Conservation (phyloP, 2,888 invertebrate genomes). For the Epinotia ramella region DNA sequence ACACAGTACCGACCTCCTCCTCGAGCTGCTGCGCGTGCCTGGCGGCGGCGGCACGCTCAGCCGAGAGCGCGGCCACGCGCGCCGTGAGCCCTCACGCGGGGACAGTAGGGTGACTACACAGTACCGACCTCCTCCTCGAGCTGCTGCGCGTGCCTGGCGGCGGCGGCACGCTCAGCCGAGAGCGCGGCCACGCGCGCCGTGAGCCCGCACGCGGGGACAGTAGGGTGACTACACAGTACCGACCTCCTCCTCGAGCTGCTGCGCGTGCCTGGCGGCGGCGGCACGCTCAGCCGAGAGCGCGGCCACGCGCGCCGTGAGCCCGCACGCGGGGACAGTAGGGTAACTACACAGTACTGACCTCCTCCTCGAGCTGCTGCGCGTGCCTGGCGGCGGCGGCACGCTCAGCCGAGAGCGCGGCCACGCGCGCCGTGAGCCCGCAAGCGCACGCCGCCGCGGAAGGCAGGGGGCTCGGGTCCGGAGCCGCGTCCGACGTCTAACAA, state of each 20-base stretch:
- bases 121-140: constrained; percentile 9
- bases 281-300: neutral
- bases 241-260: constrained; percentile 6
- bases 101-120: no score
- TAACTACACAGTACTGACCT: neutral
- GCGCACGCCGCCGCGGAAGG: constrained; percentile 54
- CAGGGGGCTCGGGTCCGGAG: constrained; percentile 38
- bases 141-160: neutral
- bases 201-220: neutral
- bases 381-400: neutral
- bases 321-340: neutral
- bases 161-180: neutral
- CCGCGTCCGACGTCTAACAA: constrained; percentile 11
- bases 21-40: no score
- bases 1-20: no score
- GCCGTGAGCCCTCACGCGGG: no score
- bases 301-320: neutral
- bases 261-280: neutral
- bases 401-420: constrained; percentile 1
- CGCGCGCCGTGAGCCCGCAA: neutral
- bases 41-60: no score
- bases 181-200: neutral
- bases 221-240: neutral
- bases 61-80: no score
- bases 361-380: neutral